Percentiles rank a stretch among this genome's conserved stretches.
These are phyloP conservation scores for Operophtera brumata DNA, from an alignment of 2,888 invertebrate species.

Conservation along the genomic window DNA sequence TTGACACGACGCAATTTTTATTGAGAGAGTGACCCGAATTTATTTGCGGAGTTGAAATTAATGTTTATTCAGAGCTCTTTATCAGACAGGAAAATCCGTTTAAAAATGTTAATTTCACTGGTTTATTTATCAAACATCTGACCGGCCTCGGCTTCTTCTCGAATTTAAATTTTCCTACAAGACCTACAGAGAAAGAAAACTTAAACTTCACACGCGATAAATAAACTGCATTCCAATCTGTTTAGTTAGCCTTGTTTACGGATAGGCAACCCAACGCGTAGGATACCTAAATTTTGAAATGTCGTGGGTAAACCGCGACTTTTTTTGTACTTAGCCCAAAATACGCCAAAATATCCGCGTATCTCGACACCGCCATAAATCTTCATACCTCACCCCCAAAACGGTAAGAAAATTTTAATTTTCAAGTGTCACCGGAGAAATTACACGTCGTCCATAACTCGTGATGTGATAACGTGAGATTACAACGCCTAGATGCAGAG, in stretches of 20 bases:
- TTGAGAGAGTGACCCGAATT: constrained; percentile 16
- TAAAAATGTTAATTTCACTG: too few relatives aligned
- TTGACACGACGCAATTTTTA: constrained; percentile 25
- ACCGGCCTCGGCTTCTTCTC: too few relatives aligned
- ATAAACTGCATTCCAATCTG: not conserved
- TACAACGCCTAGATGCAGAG: constrained; percentile 30
- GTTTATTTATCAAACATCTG: too few relatives aligned
- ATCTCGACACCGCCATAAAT: not conserved
- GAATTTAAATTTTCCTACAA: too few relatives aligned
- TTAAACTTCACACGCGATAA: too few relatives aligned
- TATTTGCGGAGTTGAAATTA: constrained; percentile 4
- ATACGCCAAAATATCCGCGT: too few relatives aligned
- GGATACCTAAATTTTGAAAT: not conserved
- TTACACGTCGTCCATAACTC: constrained; percentile 39
- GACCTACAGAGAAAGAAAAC: too few relatives aligned
- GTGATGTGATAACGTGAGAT: constrained; percentile 44
- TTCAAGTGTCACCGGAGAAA: constrained; percentile 35
- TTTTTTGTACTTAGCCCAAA: too few relatives aligned
- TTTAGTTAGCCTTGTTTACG: too few relatives aligned
- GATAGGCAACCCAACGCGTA: too few relatives aligned
- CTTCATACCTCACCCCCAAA: constrained; percentile 18
- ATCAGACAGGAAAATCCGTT: not conserved
- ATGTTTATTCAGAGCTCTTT: not conserved
- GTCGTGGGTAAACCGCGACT: not conserved
- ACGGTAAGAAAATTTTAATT: constrained; percentile 29